Conservation (phyloP, 2,888 invertebrate species). For the Lydus trimaculatus region DNA sequence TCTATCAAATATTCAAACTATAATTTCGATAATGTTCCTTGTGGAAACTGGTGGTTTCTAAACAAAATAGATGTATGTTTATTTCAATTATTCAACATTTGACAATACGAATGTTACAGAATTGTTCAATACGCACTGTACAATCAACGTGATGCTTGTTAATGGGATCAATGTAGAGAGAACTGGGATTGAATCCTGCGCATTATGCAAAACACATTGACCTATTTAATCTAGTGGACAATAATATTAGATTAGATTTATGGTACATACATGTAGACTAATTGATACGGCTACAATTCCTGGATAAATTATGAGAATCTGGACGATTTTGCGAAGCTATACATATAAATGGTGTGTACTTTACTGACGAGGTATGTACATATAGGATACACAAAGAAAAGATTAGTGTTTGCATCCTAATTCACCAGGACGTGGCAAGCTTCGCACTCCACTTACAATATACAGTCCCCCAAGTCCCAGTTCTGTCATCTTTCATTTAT, state of each 20-base stretch:
- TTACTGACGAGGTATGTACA: not conserved
- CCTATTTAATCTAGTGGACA: conserved; percentile 46
- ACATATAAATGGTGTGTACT: not conserved
- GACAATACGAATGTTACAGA: conserved; percentile 13
- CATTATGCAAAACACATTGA: conserved; percentile 54
- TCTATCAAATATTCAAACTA: not conserved
- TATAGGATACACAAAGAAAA: not conserved
- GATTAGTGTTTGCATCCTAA: not conserved
- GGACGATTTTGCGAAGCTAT: too few species aligned
- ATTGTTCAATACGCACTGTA: conserved; percentile 45
- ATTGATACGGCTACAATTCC: not conserved
- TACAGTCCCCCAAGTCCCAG: too few species aligned
- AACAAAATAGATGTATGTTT: not conserved
- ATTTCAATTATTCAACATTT: not conserved
- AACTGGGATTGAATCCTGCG: conserved; percentile 55
- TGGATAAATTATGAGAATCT: not conserved
- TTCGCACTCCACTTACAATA: too few species aligned
- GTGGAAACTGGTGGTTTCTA: not conserved
- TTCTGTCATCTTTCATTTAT: too few species aligned
- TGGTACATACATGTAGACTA: not conserved
- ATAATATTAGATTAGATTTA: conserved; percentile 34
- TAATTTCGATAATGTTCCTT: not conserved
- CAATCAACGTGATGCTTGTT: conserved; percentile 52
- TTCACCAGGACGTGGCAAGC: not conserved
- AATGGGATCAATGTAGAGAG: conserved; percentile 55